Evolutionary conservation across 2,888 invertebrate species (phyloP).

Genomic region (Pocota personata): DNA sequence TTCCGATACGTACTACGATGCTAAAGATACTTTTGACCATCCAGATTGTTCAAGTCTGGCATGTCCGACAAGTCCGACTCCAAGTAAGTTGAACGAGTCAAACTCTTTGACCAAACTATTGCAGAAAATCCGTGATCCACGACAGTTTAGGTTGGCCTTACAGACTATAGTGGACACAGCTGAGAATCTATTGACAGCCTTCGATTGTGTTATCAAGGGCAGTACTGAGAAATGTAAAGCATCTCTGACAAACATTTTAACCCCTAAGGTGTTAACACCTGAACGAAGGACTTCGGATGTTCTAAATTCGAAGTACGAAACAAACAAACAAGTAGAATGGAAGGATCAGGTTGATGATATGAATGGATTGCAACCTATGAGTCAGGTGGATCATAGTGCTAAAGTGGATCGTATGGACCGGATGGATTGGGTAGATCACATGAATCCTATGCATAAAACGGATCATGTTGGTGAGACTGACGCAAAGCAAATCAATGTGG

Average conservation of each 20-base stretch:
- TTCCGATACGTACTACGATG: conserved; percentile 24
- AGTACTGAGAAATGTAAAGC: neutral
- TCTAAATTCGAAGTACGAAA: too few relatives aligned
- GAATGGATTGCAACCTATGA: too few relatives aligned
- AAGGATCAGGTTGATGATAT: too few relatives aligned
- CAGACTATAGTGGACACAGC: conserved; percentile 14
- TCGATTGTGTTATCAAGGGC: neutral
- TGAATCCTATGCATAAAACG: too few relatives aligned
- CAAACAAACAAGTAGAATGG: too few relatives aligned
- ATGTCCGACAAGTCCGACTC: neutral
- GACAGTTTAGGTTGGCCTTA: conserved; percentile 13
- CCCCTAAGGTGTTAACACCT: neutral
- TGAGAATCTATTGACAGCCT: neutral
- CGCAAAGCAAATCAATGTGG: conserved; percentile 15
- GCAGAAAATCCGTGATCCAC: conserved; percentile 14
- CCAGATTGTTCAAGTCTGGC: neutral
- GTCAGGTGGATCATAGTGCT: neutral
- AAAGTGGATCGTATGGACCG: too few relatives aligned
- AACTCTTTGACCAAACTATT: neutral
- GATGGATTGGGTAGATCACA: too few relatives aligned
- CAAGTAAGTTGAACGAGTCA: conserved; percentile 27
- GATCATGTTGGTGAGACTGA: neutral
- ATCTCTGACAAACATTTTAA: neutral
- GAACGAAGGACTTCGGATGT: too few relatives aligned
- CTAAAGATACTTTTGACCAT: neutral